Conservation (phyloP, 2,888 invertebrate species). For the Miltochrista miniata region DNA sequence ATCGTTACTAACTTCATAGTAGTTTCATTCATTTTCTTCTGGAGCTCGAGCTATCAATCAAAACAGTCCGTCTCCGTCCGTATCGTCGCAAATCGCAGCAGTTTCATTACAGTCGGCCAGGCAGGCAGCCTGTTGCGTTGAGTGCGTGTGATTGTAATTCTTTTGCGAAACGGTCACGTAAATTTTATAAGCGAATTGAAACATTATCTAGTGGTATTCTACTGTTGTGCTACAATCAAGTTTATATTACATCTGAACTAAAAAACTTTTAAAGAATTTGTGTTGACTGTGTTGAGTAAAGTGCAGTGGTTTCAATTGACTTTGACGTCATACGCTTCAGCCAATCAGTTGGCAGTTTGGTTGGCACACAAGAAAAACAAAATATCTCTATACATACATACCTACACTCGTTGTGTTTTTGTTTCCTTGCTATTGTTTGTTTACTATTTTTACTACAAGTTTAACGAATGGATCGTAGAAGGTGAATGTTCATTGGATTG, state of each 20-base stretch:
- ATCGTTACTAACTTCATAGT: slow-evolving; percentile 47
- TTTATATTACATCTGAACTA: slow-evolving; percentile 17
- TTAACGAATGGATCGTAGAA: slow-evolving; percentile 60
- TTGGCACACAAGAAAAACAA: slow-evolving; percentile 58
- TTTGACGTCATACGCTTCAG: slow-evolving; percentile 72
- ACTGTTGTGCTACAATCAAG: slow-evolving; percentile 38
- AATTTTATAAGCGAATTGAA: slow-evolving; percentile 31
- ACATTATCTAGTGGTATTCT: slow-evolving; percentile 30
- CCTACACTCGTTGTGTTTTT: slow-evolving; percentile 51
- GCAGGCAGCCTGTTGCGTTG: slow-evolving; percentile 46
- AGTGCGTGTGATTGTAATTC: slow-evolving; percentile 13
- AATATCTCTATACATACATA: slow-evolving; percentile 16
- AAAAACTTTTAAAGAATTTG: slow-evolving; percentile 38
- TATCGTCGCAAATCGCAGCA: slow-evolving; percentile 44
- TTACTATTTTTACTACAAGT: slow-evolving; percentile 40
- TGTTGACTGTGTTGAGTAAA: slow-evolving; percentile 66
- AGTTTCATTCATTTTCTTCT: slow-evolving; percentile 51
- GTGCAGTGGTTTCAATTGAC: slow-evolving; percentile 72
- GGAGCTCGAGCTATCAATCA: slow-evolving; percentile 38
- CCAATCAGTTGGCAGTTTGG: slow-evolving; percentile 65
- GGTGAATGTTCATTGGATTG: slow-evolving; percentile 53
- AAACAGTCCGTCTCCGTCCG: slow-evolving; percentile 41
- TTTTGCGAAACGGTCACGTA: slow-evolving; percentile 31
- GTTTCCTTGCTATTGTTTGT: slow-evolving; percentile 49
- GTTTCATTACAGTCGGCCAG: slow-evolving; percentile 48